Conservation (phyloP, 2,113 vertebrate genomes). For the Pterophyllum scalare region DNA sequence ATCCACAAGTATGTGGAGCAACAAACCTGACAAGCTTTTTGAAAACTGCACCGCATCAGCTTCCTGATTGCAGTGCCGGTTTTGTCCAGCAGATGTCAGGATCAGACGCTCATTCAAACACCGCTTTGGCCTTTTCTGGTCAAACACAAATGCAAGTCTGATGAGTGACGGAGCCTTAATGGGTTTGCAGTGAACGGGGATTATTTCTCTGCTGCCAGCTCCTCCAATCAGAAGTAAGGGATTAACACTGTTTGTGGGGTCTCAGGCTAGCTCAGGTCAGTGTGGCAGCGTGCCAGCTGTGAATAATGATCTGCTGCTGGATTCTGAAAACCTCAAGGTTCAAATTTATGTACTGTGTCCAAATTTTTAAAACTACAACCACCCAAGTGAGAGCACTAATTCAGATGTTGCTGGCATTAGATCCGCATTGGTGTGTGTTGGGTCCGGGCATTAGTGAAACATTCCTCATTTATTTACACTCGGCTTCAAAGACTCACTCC, state of each 20-base stretch:
- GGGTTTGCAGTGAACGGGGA: conserved; percentile 8
- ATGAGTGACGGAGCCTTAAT: conserved; percentile 4
- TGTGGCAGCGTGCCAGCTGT: background rate
- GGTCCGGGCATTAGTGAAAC: conserved; percentile 34
- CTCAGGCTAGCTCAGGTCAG: conserved; percentile 31
- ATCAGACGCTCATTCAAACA: background rate
- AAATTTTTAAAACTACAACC: conserved; percentile 35
- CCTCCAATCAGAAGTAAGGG: conserved; percentile 17
- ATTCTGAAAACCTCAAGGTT: conserved; percentile 42
- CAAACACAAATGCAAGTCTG: background rate
- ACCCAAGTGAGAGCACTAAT: conserved; percentile 19
- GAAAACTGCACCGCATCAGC: background rate
- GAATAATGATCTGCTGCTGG: conserved; percentile 10
- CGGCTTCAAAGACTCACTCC: conserved; percentile 38
- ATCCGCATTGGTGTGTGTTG: conserved; percentile 20
- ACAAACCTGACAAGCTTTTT: background rate
- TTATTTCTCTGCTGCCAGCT: conserved; percentile 9
- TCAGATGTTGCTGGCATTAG: conserved; percentile 34
- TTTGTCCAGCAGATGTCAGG: conserved; percentile 63
- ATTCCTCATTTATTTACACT: conserved; percentile 54
- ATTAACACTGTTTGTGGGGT: background rate
- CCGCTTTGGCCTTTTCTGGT: background rate
- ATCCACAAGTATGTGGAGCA: background rate
- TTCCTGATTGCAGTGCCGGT: background rate
- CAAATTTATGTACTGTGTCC: conserved; percentile 8